Evolutionary conservation across 1,140 invertebrate species (phyloP).

Genomic region (Apis laboriosa): DNA sequence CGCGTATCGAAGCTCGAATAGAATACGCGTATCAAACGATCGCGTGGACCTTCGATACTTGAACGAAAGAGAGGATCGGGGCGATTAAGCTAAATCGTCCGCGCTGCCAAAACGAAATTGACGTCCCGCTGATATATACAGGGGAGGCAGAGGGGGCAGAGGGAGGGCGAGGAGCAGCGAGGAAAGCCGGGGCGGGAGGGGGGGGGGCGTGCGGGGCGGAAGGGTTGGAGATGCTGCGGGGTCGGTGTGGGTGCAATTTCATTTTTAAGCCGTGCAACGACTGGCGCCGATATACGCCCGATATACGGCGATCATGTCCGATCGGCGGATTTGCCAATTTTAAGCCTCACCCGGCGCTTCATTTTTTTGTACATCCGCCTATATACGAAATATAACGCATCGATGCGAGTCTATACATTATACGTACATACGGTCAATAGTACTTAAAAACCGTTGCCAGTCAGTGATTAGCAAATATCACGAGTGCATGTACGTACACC

Average conservation of each 20-base stretch:
- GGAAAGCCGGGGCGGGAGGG: background rate
- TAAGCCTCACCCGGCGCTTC: conserved; percentile 75
- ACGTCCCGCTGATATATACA: conserved; percentile 68
- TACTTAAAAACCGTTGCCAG: conserved; percentile 68
- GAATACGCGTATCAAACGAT: conserved; percentile 54
- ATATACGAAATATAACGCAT: conserved; percentile 64
- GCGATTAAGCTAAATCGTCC: conserved; percentile 65
- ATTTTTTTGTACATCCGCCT: conserved; percentile 66
- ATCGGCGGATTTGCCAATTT: conserved; percentile 80
- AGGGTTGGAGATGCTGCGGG: conserved; percentile 36
- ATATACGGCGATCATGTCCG: conserved; percentile 79
- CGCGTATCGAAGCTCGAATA: conserved; percentile 21
- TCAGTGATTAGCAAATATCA: conserved; percentile 75
- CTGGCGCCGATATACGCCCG: conserved; percentile 69
- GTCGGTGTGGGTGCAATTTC: conserved; percentile 61
- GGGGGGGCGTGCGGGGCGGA: background rate
- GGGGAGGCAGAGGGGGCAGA: background rate
- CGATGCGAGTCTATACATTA: conserved; percentile 60
- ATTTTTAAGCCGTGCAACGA: conserved; percentile 75
- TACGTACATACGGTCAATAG: conserved; percentile 62
- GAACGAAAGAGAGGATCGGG: conserved; percentile 59
- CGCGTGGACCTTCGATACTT: conserved; percentile 53
- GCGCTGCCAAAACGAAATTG: conserved; percentile 73
- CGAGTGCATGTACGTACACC: conserved; percentile 59
- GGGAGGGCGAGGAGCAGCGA: conserved; percentile 25